phyloP scores from a whole-genome alignment of 2,888 invertebrate species.

The Phortica magna region DNA sequence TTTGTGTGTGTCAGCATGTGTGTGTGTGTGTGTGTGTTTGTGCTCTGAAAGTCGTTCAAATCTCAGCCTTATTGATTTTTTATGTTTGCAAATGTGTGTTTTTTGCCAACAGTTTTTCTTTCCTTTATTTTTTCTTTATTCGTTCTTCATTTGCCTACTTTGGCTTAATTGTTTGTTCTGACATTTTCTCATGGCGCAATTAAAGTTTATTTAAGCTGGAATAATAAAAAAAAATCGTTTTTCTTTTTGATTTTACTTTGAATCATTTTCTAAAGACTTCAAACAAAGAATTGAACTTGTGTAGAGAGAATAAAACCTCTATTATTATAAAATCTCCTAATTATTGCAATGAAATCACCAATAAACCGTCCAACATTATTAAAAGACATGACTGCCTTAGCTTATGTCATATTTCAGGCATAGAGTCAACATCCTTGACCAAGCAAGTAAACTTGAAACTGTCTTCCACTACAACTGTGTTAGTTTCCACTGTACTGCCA shows the following conservation, averaged over 20 bases:
- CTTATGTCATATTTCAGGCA: no score
- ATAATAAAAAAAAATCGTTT: background rate
- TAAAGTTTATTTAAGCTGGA: conserved; percentile 48
- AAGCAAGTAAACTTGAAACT: no score
- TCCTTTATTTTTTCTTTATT: background rate
- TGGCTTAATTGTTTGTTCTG: background rate
- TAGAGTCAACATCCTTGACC: no score
- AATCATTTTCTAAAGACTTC: background rate
- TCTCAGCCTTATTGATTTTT: background rate
- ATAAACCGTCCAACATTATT: no score
- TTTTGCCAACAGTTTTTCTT: background rate
- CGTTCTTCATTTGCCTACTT: background rate
- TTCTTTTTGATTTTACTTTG: background rate
- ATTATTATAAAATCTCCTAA: no score
- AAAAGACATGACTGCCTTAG: no score
- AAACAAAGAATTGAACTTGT: no score
- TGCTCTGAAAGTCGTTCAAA: background rate
- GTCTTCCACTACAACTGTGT: no score
- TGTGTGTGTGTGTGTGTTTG: background rate
- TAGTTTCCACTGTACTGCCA: no score
- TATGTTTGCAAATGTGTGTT: background rate
- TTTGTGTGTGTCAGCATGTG: background rate
- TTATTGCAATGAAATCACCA: no score
- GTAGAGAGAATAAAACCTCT: no score
- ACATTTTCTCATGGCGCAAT: conserved; percentile 44